A percentile compares a stretch with the other conserved stretches of the same genome.
Conservation (phyloP, 2,888 invertebrate genomes). For the Mimas tiliae region DNA sequence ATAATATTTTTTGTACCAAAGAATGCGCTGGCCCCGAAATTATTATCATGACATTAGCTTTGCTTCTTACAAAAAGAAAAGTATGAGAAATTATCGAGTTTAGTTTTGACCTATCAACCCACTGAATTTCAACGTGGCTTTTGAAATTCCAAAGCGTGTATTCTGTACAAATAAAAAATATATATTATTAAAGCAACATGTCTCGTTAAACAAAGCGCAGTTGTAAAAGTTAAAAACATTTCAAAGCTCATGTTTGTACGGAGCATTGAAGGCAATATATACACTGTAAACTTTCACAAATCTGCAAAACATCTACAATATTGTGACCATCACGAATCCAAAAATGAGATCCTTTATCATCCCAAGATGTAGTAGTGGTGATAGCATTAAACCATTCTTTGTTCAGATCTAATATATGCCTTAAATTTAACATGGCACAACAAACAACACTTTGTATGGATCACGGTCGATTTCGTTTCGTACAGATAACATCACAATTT, state of each 20-base stretch:
- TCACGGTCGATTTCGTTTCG: slow-evolving; percentile 54
- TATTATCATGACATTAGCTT: not conserved
- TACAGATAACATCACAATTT: slow-evolving; percentile 45
- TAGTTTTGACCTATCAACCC: no score
- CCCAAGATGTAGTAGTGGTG: not conserved
- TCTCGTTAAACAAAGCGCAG: no score
- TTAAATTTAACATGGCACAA: slow-evolving; percentile 30
- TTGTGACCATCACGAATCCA: not conserved
- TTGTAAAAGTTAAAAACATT: no score
- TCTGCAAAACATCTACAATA: slow-evolving; percentile 1
- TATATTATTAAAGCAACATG: no score
- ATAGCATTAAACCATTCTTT: slow-evolving; percentile 33
- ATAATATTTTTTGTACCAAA: slow-evolving; percentile 44
- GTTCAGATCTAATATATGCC: slow-evolving; percentile 14
- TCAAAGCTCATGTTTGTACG: slow-evolving; percentile 1
- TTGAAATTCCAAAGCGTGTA: no score
- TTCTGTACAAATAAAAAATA: no score
- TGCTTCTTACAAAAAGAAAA: not conserved
- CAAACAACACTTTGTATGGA: slow-evolving; percentile 52
- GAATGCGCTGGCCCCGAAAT: slow-evolving; percentile 46
- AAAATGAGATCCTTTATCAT: slow-evolving; percentile 15
- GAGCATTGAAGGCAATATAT: not conserved
- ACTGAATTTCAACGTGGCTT: no score
- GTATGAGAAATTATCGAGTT: not conserved
- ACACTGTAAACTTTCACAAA: not conserved